Evolutionary conservation across 2,888 invertebrate species (phyloP), one percentile per base, ranked within the genome.

Genomic region (Drosophila kanekoi): DNA sequence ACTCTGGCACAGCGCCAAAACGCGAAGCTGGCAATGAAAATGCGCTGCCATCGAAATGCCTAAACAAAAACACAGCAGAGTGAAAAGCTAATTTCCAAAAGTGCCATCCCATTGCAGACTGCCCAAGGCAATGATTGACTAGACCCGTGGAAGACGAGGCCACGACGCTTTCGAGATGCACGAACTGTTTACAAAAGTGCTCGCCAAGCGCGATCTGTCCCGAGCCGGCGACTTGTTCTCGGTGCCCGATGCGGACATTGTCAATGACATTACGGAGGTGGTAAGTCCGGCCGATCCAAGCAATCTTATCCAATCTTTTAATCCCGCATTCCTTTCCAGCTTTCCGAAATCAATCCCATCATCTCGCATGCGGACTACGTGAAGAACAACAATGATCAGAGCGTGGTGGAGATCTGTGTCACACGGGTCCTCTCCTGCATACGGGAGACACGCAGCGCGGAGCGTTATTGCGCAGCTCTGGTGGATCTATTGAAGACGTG

Each of bases 321-420:
- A 0, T 1, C 0, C 10, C n/a, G 6, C 32, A 11, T n/a, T 32
- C 16, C 0, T 16, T 16, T 1, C 14, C 14, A 96, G 96, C 92
- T 96, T 72, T 94, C 94, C 85, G 95, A 95, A 93, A 95, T 96
- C 90, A 95, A 95, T 69, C 95, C 96, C 75, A 97, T 98, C 77
- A 96, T 97, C 65, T 96, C 96, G 71, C 94, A 96, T 70, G 94
- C 96, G 4, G 96, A 96, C 87, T 98, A 98, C 91, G 94, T 95
- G 49, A 95, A 95, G 77, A 97, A 96, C 92, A 96, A 96, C 90
- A 97, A 98, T 93, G 97, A 98, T 92, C 98, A 98, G 93, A 97
- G 97, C 82, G 96, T 98, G 69, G 97, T 98, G 79, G 98, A 98
- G 93, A 98, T 98, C 90, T 98, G 98, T 92, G 96, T 98, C 67